These are phyloP conservation scores for Thera obeliscata DNA, from an alignment of 2,888 invertebrate species.

Conservation along the genomic window DNA sequence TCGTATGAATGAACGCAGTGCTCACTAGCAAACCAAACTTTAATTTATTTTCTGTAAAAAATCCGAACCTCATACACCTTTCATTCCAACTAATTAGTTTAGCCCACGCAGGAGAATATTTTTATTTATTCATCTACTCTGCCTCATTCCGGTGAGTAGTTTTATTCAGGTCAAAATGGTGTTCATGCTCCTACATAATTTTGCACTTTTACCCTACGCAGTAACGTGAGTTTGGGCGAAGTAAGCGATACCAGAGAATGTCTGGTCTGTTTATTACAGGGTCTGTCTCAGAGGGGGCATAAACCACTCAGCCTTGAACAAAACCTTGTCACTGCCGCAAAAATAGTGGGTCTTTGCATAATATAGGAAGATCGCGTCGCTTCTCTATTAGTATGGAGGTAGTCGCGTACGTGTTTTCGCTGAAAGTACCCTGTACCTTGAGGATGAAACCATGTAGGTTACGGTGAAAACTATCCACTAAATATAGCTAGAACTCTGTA, in stretches of 20 bases:
- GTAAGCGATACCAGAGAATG: conserved; percentile 40
- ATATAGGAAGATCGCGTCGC: conserved; percentile 20
- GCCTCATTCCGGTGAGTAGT: conserved; percentile 14
- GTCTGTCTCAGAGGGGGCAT: conserved; percentile 39
- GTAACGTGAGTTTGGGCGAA: conserved; percentile 33
- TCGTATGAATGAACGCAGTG: too few species aligned
- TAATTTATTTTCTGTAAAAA: too few species aligned
- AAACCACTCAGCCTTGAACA: conserved; percentile 41
- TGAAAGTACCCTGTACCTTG: conserved; percentile 20
- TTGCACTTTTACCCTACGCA: conserved; percentile 35
- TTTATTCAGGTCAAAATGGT: conserved; percentile 27
- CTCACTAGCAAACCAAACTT: too few species aligned
- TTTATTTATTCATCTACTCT: conserved; percentile 5
- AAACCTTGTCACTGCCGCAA: conserved; percentile 36
- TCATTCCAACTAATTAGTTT: not conserved
- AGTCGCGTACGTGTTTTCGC: conserved; percentile 18
- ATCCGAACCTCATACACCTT: not conserved
- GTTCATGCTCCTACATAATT: conserved; percentile 36
- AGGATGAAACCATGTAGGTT: not conserved
- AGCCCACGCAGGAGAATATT: conserved; percentile 8
- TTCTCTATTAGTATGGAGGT: conserved; percentile 16
- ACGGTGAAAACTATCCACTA: too few species aligned
- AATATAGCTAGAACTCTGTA: too few species aligned
- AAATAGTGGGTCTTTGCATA: conserved; percentile 44
- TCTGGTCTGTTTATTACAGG: conserved; percentile 38